Evolutionary conservation across 2,797 vertebrate species (phyloP).

Genomic region (Cryptoprocta ferox): DNA sequence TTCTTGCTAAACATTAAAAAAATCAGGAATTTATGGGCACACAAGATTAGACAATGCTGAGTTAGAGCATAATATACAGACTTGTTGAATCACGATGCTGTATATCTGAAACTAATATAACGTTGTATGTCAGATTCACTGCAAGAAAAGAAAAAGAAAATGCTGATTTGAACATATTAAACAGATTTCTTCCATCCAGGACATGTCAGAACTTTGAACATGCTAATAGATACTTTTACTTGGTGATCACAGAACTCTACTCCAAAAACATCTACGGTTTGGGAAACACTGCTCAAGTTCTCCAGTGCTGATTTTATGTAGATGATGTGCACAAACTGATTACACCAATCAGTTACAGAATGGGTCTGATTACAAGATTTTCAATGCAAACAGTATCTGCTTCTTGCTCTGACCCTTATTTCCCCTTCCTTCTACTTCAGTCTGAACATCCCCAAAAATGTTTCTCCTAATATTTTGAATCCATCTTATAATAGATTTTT

Average conservation of each 20-base stretch:
- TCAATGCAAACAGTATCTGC: background rate
- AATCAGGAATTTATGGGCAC: background rate
- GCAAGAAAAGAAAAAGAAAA: background rate
- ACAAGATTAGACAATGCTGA: background rate
- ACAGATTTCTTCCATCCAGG: background rate
- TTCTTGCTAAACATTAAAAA: background rate
- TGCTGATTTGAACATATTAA: background rate
- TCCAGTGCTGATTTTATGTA: background rate
- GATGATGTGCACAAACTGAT: background rate
- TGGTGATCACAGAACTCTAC: background rate
- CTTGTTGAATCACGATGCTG: background rate
- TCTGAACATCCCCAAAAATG: background rate
- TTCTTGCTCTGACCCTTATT: background rate
- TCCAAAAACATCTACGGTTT: background rate
- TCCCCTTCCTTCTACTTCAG: background rate
- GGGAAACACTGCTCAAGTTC: background rate
- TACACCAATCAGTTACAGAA: background rate
- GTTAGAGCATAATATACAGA: background rate
- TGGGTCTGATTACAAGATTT: background rate
- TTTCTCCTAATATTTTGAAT: background rate
- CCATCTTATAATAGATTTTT: background rate
- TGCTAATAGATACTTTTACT: background rate
- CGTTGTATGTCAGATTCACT: background rate
- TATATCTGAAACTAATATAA: background rate
- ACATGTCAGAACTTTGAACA: background rate